A percentile compares a stretch with the other conserved stretches of the same genome.
Evolutionary conservation across 1,140 invertebrate genomes (phyloP).

Genomic region (Drosophila repleta): DNA sequence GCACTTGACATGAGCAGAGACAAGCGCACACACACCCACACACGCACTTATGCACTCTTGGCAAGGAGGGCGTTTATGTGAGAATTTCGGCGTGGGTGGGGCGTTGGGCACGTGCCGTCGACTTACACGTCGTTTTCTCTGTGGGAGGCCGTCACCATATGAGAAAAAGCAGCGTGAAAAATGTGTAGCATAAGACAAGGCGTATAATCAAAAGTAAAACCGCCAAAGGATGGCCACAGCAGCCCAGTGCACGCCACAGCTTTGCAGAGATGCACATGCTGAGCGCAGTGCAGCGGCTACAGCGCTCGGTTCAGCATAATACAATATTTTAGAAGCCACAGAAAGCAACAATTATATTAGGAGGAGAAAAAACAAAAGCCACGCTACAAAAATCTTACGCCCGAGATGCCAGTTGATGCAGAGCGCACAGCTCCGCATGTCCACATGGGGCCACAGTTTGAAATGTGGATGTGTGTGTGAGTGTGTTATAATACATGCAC

Average conservation of each 20-base stretch:
- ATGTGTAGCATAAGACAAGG: constrained; percentile 80
- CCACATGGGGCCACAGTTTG: constrained; percentile 9
- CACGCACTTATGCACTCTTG: constrained; percentile 6
- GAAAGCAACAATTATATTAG: background rate
- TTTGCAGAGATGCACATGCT: background rate
- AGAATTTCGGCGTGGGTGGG: constrained; percentile 4
- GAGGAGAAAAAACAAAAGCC: constrained; percentile 50
- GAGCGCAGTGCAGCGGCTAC: background rate
- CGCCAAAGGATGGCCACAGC: constrained; percentile 7
- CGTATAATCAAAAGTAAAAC: constrained; percentile 78
- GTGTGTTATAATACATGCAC: constrained; percentile 26
- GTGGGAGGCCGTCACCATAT: constrained; percentile 37
- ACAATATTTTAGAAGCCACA: background rate
- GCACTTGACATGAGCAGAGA: constrained; percentile 55
- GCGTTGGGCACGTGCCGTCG: constrained; percentile 57
- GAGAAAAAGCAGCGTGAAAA: constrained; percentile 67
- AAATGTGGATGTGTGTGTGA: background rate
- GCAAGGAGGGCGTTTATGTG: constrained; percentile 3
- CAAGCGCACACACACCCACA: constrained; percentile 22
- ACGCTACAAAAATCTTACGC: constrained; percentile 47
- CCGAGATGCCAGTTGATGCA: constrained; percentile 37
- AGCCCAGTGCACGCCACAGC: background rate
- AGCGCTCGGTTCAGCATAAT: constrained; percentile 8
- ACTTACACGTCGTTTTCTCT: constrained; percentile 57
- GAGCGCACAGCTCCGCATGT: constrained; percentile 9